These are phyloP conservation scores for Dolomedes plantarius DNA, from an alignment of 2,888 invertebrate genomes.

Conservation along the genomic window DNA sequence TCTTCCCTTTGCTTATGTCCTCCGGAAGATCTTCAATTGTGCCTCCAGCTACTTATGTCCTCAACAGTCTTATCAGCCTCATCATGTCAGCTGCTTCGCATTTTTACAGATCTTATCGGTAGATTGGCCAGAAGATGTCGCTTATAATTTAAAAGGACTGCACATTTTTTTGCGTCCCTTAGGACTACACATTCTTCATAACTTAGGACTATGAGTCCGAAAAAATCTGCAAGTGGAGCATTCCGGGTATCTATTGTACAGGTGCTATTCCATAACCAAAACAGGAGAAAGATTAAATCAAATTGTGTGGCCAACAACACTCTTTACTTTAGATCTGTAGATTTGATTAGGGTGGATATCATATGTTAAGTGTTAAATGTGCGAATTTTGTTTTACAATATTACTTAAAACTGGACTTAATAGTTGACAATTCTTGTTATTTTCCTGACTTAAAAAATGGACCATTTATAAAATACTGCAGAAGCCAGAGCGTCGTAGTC, in stretches of 20 bases:
- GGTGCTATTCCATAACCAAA: slow-evolving; percentile 39
- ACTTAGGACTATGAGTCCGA: not conserved
- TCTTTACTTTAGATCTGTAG: too few species aligned
- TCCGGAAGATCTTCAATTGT: not conserved
- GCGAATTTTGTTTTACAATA: too few species aligned
- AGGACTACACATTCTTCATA: not conserved
- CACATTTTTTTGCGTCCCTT: not conserved
- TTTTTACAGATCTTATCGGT: not conserved
- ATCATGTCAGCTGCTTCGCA: not conserved
- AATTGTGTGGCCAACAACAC: too few species aligned
- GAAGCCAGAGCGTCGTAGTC: too few species aligned
- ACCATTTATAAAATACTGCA: too few species aligned
- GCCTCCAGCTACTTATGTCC: not conserved
- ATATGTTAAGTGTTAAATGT: too few species aligned
- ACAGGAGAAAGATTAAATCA: too few species aligned
- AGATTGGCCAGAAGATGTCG: not conserved
- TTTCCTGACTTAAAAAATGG: too few species aligned
- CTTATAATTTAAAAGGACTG: not conserved
- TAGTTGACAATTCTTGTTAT: too few species aligned
- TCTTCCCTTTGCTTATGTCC: not conserved
- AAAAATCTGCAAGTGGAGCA: slow-evolving; percentile 50
- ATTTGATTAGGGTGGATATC: too few species aligned
- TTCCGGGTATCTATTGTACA: slow-evolving; percentile 36
- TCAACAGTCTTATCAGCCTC: not conserved
- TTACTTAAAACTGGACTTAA: too few species aligned